A percentile compares a stretch with the other conserved stretches of the same genome.
phyloP scores from a whole-genome alignment of 2,888 invertebrate genomes.

The Cantharis rufa region DNA sequence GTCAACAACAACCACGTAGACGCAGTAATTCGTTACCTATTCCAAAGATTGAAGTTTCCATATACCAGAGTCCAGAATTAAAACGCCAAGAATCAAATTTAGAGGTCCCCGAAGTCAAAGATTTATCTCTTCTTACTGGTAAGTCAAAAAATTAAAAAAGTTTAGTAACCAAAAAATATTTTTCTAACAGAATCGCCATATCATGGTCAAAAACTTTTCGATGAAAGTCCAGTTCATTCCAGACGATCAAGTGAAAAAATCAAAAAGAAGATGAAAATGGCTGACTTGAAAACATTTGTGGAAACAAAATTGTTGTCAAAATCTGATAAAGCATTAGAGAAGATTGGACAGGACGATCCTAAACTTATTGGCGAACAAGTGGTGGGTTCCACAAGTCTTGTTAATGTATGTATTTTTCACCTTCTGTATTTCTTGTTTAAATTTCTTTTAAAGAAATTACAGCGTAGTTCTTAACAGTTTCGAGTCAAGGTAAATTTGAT shows the following conservation, averaged over 20 bases:
- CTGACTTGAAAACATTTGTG: slow-evolving; percentile 87
- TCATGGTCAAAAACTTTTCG: slow-evolving; percentile 50
- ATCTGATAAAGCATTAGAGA: slow-evolving; percentile 88
- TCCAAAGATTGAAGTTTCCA: slow-evolving; percentile 88
- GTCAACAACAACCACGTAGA: slow-evolving; percentile 78
- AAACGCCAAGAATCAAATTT: slow-evolving; percentile 61
- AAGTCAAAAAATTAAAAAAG: slow-evolving; percentile 33
- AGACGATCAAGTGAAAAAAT: slow-evolving; percentile 80
- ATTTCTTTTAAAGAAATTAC: not conserved
- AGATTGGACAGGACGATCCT: slow-evolving; percentile 80
- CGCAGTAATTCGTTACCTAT: slow-evolving; percentile 92
- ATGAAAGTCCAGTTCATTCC: slow-evolving; percentile 57
- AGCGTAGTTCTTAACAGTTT: not conserved
- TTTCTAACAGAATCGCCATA: slow-evolving; percentile 55
- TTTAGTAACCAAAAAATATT: not conserved
- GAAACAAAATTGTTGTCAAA: slow-evolving; percentile 90
- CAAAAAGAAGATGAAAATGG: slow-evolving; percentile 88
- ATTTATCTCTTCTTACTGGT: slow-evolving; percentile 68
- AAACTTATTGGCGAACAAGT: slow-evolving; percentile 61
- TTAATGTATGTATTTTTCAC: slow-evolving; percentile 50
- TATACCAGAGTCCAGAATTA: slow-evolving; percentile 77
- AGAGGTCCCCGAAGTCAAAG: slow-evolving; percentile 75
- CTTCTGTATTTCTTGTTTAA: slow-evolving; percentile 10
- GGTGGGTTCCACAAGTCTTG: slow-evolving; percentile 61
- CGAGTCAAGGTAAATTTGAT: not conserved